A percentile compares a stretch with the other conserved stretches of the same genome.
Evolutionary conservation across 2,113 vertebrate species (phyloP).

Genomic region (Crocuta crocuta): DNA sequence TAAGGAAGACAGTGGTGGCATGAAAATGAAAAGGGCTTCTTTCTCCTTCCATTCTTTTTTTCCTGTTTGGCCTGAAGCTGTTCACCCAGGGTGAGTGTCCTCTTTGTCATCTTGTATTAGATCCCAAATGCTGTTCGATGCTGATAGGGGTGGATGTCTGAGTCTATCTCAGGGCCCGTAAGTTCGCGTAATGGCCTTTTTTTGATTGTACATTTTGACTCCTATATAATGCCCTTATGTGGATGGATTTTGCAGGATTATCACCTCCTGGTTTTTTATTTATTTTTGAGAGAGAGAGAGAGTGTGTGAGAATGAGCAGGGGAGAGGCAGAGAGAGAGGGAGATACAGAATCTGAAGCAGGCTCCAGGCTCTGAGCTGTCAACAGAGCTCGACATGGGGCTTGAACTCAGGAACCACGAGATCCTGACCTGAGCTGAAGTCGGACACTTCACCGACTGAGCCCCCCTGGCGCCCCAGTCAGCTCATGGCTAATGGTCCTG

Average conservation of each 20-base stretch:
- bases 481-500: not conserved
- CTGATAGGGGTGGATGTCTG: not conserved
- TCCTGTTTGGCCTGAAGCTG: not conserved
- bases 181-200: not conserved
- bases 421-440: too few relatives aligned
- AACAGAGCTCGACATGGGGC: too few relatives aligned
- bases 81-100: not conserved
- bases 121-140: not conserved
- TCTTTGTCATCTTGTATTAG: not conserved
- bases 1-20: not conserved
- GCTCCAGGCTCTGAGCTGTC: too few relatives aligned
- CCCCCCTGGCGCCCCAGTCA: too few relatives aligned
- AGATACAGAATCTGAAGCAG: too few relatives aligned
- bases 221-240: not conserved
- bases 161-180: not conserved
- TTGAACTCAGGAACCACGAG: too few relatives aligned
- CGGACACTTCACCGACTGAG: too few relatives aligned
- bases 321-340: too few relatives aligned
- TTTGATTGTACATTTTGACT: not conserved
- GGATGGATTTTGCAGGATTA: not conserved
- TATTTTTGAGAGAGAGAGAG: too few relatives aligned
- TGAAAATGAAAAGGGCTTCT: not conserved
- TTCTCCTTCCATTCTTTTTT: not conserved
- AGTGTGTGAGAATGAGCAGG: too few relatives aligned
- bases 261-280: too few relatives aligned